Evolutionary conservation across 2,113 vertebrate species (phyloP), one percentile per base, ranked within the genome.

Genomic region (Phylloscopus trochilus): DNA sequence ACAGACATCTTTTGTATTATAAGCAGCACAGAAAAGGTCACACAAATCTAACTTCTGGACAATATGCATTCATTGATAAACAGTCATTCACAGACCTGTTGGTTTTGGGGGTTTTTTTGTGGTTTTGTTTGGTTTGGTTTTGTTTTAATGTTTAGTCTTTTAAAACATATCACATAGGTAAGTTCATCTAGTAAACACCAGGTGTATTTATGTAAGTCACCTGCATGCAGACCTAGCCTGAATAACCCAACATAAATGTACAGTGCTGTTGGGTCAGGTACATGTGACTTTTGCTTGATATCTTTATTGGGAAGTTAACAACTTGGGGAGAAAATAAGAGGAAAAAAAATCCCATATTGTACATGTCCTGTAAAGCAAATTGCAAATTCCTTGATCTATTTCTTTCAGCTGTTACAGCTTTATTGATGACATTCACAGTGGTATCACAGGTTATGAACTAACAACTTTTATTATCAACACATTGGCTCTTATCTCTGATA

Each of bases 261-360:
- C 15, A 35, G 3, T 66, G 3, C 13, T 63, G 2, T 21, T 86
- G 28, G 3, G 12, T 51, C 55, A 53, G 9, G 17, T 26, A 27
- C 3, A 12, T 8, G 13, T n/a, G 37, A 20, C 3, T 70, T 92
- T 68, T 51, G 30, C 8, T 46, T 59, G 1, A 22, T 55, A 41
- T 14, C 14, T 41, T 73, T 53, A 53, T 23, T 76, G 18, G 10
- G 47, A 87, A 15, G 15, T 59, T 58, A 59, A 67, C 22, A 58
- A 22, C 8, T 4, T 85, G 13, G 11, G 7, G 9, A 78, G 16
- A 75, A 92, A 67, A 81, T 35, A 67, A 66, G 15, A 64, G 8
- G n/a, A n/a, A 59, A 66, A 49, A 83, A 70, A 22, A 5, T 58
- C 5, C 44, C 0, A 0, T 51, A 21, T 35, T 44, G 24, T 41